Conservation (phyloP, 1,140 invertebrate species). For the Streblospio benedicti region DNA sequence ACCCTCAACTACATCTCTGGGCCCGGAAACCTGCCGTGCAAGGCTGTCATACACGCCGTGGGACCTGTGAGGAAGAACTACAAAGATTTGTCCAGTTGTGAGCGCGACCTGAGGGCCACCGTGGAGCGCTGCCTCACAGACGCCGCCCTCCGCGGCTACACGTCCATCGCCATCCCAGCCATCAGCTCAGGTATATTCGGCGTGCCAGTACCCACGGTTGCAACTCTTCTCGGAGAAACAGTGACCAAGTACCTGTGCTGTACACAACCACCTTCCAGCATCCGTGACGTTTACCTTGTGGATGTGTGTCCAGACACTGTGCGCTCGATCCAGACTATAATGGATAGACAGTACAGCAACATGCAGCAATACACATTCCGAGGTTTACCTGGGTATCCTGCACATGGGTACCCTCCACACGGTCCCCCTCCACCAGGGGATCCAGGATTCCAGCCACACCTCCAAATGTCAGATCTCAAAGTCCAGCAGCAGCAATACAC, state of each 20-base stretch:
- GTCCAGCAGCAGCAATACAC: no score
- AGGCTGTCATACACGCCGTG: slow-evolving; percentile 28
- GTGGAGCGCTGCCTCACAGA: slow-evolving; percentile 18
- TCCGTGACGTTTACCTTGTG: not conserved
- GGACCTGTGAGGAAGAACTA: no score
- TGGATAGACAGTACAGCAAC: not conserved
- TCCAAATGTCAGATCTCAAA: no score
- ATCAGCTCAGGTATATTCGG: slow-evolving; percentile 23
- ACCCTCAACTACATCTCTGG: slow-evolving; percentile 15
- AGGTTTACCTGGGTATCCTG: no score
- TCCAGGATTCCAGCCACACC: no score
- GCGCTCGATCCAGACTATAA: not conserved
- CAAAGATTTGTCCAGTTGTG: no score
- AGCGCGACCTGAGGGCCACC: no score
- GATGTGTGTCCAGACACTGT: not conserved
- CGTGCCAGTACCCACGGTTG: not conserved
- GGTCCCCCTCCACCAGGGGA: no score
- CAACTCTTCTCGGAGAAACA: not conserved
- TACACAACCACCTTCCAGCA: not conserved
- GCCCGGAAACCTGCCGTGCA: slow-evolving; percentile 24
- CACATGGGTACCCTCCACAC: no score
- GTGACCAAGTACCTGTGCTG: not conserved
- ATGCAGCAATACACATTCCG: not conserved
- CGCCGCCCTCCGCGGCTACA: slow-evolving; percentile 12
- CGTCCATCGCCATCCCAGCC: slow-evolving; percentile 24